Base-by-base conservation (phyloP, 2,113 vertebrate genomes). In the Grus americana region DNA sequence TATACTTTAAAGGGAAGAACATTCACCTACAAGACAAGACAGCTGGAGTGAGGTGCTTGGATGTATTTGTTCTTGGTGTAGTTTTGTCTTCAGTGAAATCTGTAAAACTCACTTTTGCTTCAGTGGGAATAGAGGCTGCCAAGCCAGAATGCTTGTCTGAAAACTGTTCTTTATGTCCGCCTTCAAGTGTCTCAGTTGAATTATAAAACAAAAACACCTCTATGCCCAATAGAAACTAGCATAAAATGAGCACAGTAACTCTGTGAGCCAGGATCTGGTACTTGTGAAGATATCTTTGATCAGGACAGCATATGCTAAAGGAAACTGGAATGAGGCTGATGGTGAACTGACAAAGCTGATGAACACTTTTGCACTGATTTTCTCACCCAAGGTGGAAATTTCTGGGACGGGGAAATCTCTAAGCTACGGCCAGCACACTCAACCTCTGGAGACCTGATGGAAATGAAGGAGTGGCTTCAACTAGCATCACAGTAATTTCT, bases 91-190 rank as follows among this genome's bases (percentile, higher is more conserved):
- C 55, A 57, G 30, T 47, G 71, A 92, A 94, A 94, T 86, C 46
- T 57, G 46, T 87, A 91, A 95, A 96, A 91, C 86, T 85, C 86
- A 79, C 92, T 91, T 94, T 90, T 88, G 78, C 62, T 92, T 91
- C 83, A 50, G 12, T 82, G 95, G 92, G 91, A 95, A 62, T 58
- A 87, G 72, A 89, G 49, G 42, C 68, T 95, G 92, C 73, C 92
- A 96, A 94, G 34, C 27, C 46, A 73, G 58, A 92, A 88, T 70
- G 74, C 63, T 95, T 88, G 71, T 65, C 54, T 94, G 85, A 83
- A 95, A 93, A 80, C 58, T 57, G 26, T 83, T 93, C 27, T 93
- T 79, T 89, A 62, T 62, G 62, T 89, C 76, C 2, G 1, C 70
- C 55, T 95, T 92, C 74, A 85, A 79, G 19, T 30, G 55, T 62